Conservation (phyloP, 2,113 vertebrate genomes). For the Callipepla squamata region DNA sequence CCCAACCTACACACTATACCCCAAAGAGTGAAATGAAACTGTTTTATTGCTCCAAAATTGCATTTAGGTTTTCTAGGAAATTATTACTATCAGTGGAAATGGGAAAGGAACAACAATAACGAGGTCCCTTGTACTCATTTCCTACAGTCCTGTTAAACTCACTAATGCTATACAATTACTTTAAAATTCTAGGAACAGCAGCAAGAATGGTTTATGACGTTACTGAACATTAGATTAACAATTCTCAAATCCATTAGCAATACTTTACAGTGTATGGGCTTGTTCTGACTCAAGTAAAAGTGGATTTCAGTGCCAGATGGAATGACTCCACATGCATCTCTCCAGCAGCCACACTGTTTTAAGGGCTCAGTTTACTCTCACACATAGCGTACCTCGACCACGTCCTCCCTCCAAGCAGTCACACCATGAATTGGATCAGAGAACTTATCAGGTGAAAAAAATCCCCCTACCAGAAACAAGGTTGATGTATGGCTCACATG, state of each 20-base stretch:
- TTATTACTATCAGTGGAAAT: background rate
- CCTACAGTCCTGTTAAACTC: background rate
- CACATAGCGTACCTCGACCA: background rate
- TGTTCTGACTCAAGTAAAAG: background rate
- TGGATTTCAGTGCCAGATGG: background rate
- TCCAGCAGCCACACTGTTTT: background rate
- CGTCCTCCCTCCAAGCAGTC: background rate
- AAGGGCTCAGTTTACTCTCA: background rate
- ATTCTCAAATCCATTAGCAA: background rate
- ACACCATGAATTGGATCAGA: background rate
- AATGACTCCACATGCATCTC: background rate
- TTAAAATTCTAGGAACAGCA: background rate
- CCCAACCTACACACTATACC: background rate
- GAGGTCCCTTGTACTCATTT: background rate
- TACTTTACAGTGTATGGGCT: background rate
- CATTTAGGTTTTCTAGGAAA: background rate
- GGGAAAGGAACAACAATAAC: background rate
- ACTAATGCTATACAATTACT: background rate
- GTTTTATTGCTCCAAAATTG: background rate
- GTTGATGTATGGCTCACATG: accelerated
- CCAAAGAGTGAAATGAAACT: background rate
- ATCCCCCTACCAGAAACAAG: background rate
- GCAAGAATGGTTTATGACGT: background rate
- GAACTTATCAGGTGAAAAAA: background rate
- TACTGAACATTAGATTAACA: background rate